A percentile compares a stretch with the other conserved stretches of the same genome.
Evolutionary conservation across 2,113 vertebrate genomes (phyloP).

Genomic region (Nestor notabilis): DNA sequence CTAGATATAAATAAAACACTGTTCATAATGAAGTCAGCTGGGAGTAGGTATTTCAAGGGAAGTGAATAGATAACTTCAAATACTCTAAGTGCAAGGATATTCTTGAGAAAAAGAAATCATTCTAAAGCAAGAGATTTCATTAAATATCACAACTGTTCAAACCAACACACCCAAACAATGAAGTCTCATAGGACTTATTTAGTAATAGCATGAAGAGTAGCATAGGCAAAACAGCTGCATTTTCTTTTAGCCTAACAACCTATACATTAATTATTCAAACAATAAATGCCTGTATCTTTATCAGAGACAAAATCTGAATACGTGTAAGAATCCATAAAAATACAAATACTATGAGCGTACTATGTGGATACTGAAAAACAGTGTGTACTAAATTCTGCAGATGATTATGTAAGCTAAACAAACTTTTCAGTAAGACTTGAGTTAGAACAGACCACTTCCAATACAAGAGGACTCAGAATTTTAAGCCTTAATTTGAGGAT

Average conservation of each 20-base stretch:
- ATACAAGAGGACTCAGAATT: constrained; percentile 4
- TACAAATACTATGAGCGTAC: background rate
- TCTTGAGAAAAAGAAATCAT: background rate
- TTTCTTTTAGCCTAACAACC: background rate
- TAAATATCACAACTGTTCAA: constrained; percentile 17
- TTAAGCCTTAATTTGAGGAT: constrained; percentile 18
- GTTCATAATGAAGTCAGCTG: background rate
- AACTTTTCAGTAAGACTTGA: background rate
- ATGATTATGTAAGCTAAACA: background rate
- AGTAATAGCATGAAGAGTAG: background rate
- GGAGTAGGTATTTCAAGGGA: background rate
- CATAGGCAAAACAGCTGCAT: background rate
- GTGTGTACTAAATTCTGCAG: background rate
- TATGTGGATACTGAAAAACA: background rate
- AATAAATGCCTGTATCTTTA: background rate
- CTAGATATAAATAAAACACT: background rate
- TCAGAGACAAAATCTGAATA: background rate
- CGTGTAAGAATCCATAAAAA: background rate
- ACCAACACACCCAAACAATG: constrained; percentile 37
- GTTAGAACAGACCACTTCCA: background rate
- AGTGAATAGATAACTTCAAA: background rate
- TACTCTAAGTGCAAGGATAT: background rate
- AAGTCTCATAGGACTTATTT: constrained; percentile 3
- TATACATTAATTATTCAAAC: constrained; percentile 18
- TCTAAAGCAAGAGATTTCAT: background rate